These are phyloP conservation scores for Bathybates hornii DNA, from an alignment of 2,113 vertebrate genomes.

Conservation along the genomic window DNA sequence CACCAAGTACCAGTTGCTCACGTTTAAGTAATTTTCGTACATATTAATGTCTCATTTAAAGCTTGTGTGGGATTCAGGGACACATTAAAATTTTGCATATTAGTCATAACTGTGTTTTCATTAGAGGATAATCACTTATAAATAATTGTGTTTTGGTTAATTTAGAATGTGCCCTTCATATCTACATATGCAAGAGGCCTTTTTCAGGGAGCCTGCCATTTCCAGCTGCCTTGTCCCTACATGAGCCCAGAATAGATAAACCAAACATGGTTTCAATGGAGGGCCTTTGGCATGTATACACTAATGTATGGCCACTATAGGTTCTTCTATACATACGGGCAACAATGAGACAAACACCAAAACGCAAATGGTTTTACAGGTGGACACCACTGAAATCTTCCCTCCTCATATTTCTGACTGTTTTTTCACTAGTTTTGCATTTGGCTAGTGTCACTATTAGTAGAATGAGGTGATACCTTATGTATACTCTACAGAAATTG, in stretches of 20 bases:
- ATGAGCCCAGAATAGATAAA: neutral
- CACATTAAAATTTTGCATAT: neutral
- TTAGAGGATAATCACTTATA: neutral
- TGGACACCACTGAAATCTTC: neutral
- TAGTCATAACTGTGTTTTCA: neutral
- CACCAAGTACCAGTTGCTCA: neutral
- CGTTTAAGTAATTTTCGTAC: neutral
- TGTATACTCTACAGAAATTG: neutral
- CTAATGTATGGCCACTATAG: neutral
- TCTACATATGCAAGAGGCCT: neutral
- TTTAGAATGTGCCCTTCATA: neutral
- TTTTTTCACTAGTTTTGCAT: neutral
- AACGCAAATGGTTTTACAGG: neutral
- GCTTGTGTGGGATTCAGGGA: neutral
- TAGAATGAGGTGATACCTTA: neutral
- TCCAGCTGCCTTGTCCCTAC: neutral
- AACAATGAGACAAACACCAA: neutral
- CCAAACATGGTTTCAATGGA: neutral
- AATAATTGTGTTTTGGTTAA: neutral
- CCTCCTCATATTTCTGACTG: neutral
- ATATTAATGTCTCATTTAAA: neutral
- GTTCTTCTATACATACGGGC: neutral
- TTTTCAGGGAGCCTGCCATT: neutral
- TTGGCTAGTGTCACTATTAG: neutral
- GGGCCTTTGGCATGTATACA: neutral